Evolutionary conservation across 2,888 invertebrate genomes (phyloP).

Genomic region (Magallana nippona): DNA sequence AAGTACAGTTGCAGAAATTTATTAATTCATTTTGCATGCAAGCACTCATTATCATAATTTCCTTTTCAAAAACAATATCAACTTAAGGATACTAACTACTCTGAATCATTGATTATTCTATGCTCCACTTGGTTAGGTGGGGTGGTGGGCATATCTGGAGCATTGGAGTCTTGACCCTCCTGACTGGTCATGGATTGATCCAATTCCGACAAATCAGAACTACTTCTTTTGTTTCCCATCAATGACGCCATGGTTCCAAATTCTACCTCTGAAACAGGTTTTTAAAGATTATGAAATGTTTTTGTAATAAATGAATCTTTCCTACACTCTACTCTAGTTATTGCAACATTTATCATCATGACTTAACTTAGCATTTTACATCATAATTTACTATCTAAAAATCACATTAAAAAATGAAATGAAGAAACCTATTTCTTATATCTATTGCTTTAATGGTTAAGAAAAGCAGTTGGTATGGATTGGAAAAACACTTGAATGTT

Average conservation of each 20-base stretch:
- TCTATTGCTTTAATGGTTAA: too few relatives aligned
- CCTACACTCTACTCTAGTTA: too few relatives aligned
- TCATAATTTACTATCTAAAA: too few relatives aligned
- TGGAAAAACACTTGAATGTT: too few relatives aligned
- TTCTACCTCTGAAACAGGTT: conserved; percentile 45
- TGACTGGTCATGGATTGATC: conserved; percentile 19
- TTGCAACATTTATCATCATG: too few relatives aligned
- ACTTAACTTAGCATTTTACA: too few relatives aligned
- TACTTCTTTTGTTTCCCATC: background rate
- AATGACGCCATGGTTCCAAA: conserved; percentile 44
- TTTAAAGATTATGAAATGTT: background rate
- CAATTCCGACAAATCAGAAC: conserved; percentile 28
- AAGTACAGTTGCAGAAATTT: background rate
- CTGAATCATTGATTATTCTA: conserved; percentile 21
- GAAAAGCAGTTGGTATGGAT: too few relatives aligned
- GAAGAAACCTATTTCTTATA: too few relatives aligned
- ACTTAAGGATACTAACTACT: background rate
- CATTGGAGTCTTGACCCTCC: background rate
- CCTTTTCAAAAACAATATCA: background rate
- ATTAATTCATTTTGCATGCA: too few relatives aligned
- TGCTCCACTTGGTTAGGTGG: conserved; percentile 11
- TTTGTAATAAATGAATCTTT: background rate
- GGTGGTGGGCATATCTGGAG: background rate
- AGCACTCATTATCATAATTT: too few relatives aligned
- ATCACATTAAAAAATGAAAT: background rate